phyloP scores from a whole-genome alignment of 2,113 vertebrate genomes.

The Procapra przewalskii region DNA sequence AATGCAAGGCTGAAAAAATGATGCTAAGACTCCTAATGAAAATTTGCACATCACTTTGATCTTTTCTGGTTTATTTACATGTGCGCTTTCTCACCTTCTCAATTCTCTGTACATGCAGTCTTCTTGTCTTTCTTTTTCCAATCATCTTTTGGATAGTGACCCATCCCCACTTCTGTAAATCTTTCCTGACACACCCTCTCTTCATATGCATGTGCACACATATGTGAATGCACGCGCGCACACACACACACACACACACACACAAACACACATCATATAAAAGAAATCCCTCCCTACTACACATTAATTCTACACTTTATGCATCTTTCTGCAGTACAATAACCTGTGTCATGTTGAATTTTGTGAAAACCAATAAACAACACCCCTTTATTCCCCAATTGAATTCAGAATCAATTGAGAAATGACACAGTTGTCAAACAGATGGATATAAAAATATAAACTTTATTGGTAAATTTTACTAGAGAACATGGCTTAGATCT shows the following conservation, averaged over 20 bases:
- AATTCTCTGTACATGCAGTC: background rate
- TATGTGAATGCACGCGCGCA: fast-evolving
- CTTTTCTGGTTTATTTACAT: background rate
- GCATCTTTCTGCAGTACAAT: background rate
- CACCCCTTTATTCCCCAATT: background rate
- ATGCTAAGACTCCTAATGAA: background rate
- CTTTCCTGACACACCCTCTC: background rate
- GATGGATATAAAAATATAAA: conserved; percentile 43
- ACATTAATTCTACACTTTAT: background rate
- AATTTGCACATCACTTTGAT: background rate
- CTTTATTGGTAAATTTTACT: conserved; percentile 25
- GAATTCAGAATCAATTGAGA: conserved; percentile 30
- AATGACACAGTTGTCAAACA: conserved; percentile 47
- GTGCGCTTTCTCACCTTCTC: background rate
- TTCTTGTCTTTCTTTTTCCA: background rate
- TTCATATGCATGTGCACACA: background rate
- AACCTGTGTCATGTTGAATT: background rate
- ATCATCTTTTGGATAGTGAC: background rate
- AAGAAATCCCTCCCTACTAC: background rate
- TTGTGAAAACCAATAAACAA: conserved; percentile 22
- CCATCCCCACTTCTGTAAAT: background rate
- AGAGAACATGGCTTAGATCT: conserved; percentile 9
- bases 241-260: fast-evolving
- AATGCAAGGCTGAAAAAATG: background rate
- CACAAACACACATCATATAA: fast-evolving